Percentiles rank a stretch among this genome's conserved stretches.
phyloP scores from a whole-genome alignment of 2,797 vertebrate species.

The Phalanger gymnotis region DNA sequence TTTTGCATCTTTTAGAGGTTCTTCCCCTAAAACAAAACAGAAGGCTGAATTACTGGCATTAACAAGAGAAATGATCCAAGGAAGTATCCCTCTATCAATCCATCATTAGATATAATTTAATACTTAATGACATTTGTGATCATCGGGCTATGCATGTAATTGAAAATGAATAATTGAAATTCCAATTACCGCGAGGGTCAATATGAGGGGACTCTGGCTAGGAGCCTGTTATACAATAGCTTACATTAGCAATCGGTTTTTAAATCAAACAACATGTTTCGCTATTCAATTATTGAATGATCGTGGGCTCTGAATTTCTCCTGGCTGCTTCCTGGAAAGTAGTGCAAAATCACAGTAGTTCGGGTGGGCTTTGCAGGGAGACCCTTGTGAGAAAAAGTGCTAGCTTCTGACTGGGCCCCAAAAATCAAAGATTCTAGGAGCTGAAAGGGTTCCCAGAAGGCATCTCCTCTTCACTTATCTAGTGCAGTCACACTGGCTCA shows the following conservation, averaged over 20 bases:
- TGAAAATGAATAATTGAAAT: constrained; percentile 89
- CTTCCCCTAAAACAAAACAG: neutral
- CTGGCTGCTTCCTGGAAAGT: constrained; percentile 54
- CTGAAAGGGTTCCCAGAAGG: neutral
- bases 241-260: constrained; percentile 79
- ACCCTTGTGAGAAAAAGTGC: constrained; percentile 45
- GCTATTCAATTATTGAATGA: constrained; percentile 80
- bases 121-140: constrained; percentile 86
- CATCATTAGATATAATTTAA: constrained; percentile 84
- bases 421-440: neutral
- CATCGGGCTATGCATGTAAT: constrained; percentile 84
- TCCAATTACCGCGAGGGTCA: constrained; percentile 85
- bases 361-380: constrained; percentile 9
- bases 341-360: constrained; percentile 44
- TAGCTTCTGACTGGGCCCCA: constrained; percentile 36
- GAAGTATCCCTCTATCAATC: constrained; percentile 75
- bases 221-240: constrained; percentile 79
- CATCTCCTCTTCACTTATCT: neutral
- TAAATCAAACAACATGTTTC: constrained; percentile 72
- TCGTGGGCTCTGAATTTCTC: constrained; percentile 59
- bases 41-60: constrained; percentile 66
- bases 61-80: constrained; percentile 73
- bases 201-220: constrained; percentile 78
- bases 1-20: constrained; percentile 68
- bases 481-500: neutral